Evolutionary conservation across 2,113 vertebrate species (phyloP).

Genomic region (Ifrita kowaldi): DNA sequence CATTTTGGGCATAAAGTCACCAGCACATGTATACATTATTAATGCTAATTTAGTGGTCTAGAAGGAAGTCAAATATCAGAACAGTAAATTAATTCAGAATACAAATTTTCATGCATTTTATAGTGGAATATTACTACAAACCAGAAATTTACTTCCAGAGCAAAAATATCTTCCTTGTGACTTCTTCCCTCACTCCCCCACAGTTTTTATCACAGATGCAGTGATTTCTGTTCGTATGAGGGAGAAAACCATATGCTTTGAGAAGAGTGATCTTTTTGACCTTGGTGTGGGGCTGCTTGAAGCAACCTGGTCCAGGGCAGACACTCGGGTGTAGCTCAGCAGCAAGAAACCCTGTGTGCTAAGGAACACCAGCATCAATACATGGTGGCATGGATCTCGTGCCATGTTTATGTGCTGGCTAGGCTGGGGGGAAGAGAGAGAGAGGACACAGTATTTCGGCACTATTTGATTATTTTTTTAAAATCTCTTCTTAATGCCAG

Average conservation of each 20-base stretch:
- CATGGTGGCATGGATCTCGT: not conserved
- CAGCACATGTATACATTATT: not conserved
- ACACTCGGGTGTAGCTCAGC: accelerated
- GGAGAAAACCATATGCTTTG: not conserved
- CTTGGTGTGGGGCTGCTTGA: not conserved
- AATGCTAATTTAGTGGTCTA: not conserved
- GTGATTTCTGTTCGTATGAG: not conserved
- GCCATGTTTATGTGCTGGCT: not conserved
- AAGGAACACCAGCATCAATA: not conserved
- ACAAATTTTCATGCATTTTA: not conserved
- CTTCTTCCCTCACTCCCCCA: not conserved
- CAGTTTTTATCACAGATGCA: not conserved
- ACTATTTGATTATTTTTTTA: not conserved
- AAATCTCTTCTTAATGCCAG: not conserved
- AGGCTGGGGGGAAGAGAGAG: not conserved
- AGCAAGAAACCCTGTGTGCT: not conserved
- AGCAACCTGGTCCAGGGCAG: not conserved
- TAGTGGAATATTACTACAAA: not conserved
- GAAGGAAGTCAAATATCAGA: not conserved
- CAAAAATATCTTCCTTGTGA: not conserved
- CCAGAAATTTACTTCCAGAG: not conserved
- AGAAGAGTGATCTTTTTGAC: not conserved
- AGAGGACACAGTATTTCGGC: not conserved
- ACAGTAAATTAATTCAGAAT: not conserved
- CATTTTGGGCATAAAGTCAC: not conserved